These are phyloP conservation scores for Rhynchomys soricoides DNA, from an alignment of 2,113 vertebrate species.

Conservation along the genomic window DNA sequence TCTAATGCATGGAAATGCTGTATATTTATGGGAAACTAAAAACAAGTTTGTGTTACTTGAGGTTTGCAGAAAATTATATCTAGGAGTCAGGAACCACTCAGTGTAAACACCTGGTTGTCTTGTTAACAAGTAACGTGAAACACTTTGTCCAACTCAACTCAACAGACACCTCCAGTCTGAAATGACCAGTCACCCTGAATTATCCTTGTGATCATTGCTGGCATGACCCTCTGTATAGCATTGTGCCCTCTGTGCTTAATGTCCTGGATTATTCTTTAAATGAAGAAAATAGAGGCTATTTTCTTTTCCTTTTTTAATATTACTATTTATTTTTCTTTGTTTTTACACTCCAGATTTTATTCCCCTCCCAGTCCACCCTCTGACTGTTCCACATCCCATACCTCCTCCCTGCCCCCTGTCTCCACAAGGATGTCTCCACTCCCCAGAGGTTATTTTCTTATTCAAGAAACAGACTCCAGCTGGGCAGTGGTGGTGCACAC, in stretches of 20 bases:
- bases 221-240: not conserved
- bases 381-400: too few species aligned
- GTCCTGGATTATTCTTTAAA: not conserved
- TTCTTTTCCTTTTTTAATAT: too few species aligned
- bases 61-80: constrained; percentile 69
- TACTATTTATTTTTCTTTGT: too few species aligned
- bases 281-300: not conserved
- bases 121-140: constrained; percentile 57
- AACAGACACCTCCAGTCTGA: not conserved
- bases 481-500: too few species aligned
- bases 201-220: not conserved
- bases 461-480: not conserved
- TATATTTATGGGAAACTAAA: constrained; percentile 66
- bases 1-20: constrained; percentile 29
- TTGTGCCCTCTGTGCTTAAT: not conserved
- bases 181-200: not conserved
- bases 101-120: constrained; percentile 50
- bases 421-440: too few species aligned
- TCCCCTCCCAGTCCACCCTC: too few species aligned
- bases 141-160: not conserved
- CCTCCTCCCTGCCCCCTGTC: too few species aligned
- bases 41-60: constrained; percentile 63
- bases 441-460: not conserved
- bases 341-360: too few species aligned
- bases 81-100: constrained; percentile 48